A percentile compares a stretch with the other conserved stretches of the same genome.
Evolutionary conservation across 2,113 vertebrate species (phyloP).

Genomic region (Junco hyemalis): DNA sequence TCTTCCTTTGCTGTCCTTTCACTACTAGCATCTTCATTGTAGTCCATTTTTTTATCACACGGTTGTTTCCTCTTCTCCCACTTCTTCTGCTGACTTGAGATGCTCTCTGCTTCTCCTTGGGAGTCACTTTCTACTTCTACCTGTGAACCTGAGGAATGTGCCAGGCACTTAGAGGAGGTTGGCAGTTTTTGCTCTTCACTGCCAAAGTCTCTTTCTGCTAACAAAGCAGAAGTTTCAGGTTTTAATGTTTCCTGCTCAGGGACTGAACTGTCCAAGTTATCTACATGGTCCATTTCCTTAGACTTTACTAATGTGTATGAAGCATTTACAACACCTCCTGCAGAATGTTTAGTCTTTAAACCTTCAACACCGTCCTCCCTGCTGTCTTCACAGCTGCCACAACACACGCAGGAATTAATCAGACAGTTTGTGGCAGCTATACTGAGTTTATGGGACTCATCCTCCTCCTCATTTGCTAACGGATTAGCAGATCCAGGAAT

Average conservation of each 20-base stretch:
- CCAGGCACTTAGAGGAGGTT: constrained; percentile 83
- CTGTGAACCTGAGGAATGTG: constrained; percentile 65
- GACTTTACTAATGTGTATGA: constrained; percentile 74
- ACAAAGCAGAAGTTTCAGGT: constrained; percentile 49
- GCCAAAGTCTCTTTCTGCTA: constrained; percentile 52
- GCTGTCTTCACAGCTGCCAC: constrained; percentile 86
- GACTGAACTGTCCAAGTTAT: constrained; percentile 53
- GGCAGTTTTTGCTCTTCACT: constrained; percentile 57
- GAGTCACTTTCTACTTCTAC: constrained; percentile 40
- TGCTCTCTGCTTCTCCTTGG: constrained; percentile 5
- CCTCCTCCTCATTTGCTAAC: constrained; percentile 33
- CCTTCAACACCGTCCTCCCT: constrained; percentile 75
- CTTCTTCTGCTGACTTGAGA: constrained; percentile 60
- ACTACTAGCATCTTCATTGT: background rate
- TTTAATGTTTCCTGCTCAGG: constrained; percentile 60
- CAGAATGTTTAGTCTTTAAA: constrained; percentile 66
- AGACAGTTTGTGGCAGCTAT: constrained; percentile 86
- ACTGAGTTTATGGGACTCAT: constrained; percentile 75
- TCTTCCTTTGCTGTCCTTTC: constrained; percentile 69
- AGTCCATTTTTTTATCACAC: constrained; percentile 38
- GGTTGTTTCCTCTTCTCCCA: constrained; percentile 64
- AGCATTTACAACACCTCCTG: constrained; percentile 67
- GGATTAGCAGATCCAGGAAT: constrained; percentile 25
- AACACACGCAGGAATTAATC: constrained; percentile 94
- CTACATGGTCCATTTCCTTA: constrained; percentile 62